These are phyloP conservation scores for Octopus sinensis DNA, from an alignment of 1,140 invertebrate species.

Conservation along the genomic window DNA sequence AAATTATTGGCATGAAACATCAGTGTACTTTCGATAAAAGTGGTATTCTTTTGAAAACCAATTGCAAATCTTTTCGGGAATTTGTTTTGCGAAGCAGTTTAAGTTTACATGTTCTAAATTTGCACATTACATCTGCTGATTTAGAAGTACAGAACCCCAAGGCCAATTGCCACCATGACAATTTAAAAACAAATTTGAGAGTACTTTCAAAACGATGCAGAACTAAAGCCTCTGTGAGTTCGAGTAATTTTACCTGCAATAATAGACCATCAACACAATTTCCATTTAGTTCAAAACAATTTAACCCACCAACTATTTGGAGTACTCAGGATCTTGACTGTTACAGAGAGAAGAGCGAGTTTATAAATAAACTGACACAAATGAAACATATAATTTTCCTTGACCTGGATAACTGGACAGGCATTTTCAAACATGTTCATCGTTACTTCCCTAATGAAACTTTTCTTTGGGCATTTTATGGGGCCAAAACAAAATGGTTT, in stretches of 20 bases:
- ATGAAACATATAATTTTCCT: slow-evolving; percentile 34
- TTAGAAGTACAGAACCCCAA: too few species aligned
- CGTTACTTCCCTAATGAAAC: slow-evolving; percentile 25
- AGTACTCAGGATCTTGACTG: background rate
- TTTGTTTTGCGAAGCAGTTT: slow-evolving; percentile 13
- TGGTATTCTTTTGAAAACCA: background rate
- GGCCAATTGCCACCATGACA: background rate
- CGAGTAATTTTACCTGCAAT: background rate
- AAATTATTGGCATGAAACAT: slow-evolving; percentile 10
- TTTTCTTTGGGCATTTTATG: slow-evolving; percentile 36
- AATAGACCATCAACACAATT: background rate
- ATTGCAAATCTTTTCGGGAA: slow-evolving; percentile 16
- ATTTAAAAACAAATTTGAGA: background rate
- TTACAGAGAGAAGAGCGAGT: background rate
- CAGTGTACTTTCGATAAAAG: background rate
- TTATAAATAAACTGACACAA: slow-evolving; percentile 14
- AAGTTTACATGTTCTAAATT: background rate
- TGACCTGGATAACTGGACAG: slow-evolving; percentile 33
- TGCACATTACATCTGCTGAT: background rate
- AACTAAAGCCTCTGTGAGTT: too few species aligned
- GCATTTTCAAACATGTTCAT: slow-evolving; percentile 30
- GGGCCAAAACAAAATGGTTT: slow-evolving; percentile 22
- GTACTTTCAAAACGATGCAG: background rate
- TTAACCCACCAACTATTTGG: background rate
- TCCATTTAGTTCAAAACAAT: too few species aligned